A percentile compares a stretch with the other conserved stretches of the same genome.
These are phyloP conservation scores for Sminthurinus aureus DNA, from an alignment of 2,888 invertebrate genomes.

Conservation along the genomic window DNA sequence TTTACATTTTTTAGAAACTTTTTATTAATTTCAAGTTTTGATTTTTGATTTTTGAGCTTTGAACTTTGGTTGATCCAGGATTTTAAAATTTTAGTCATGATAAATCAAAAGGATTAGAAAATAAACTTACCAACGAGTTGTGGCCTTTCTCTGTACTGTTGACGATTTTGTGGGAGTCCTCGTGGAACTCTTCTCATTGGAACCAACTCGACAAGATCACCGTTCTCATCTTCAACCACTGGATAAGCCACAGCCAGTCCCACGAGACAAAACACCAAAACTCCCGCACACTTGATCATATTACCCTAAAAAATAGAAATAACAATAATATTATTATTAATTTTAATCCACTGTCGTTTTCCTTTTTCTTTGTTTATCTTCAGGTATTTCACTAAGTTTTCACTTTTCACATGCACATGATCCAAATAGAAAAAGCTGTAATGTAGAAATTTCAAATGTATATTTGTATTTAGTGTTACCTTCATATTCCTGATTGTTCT, in stretches of 20 bases:
- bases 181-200: slow-evolving; percentile 35
- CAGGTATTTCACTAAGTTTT: too few species aligned
- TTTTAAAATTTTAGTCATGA: background rate
- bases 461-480: slow-evolving; percentile 3
- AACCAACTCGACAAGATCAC: slow-evolving; percentile 37
- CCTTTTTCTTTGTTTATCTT: too few species aligned
- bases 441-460: too few species aligned
- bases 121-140: slow-evolving; percentile 12
- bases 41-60: too few species aligned
- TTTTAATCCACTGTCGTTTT: too few species aligned
- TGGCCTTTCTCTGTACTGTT: background rate
- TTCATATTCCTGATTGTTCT: slow-evolving; percentile 7
- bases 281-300: background rate
- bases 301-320: slow-evolving; percentile 6
- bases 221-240: slow-evolving; percentile 42
- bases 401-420: too few species aligned
- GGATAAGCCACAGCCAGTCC: slow-evolving; percentile 34
- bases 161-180: slow-evolving; percentile 6
- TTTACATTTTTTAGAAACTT: background rate
- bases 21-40: too few species aligned
- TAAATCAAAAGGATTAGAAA: background rate
- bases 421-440: too few species aligned
- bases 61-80: too few species aligned
- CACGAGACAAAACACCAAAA: slow-evolving; percentile 20
- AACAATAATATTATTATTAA: background rate